These are phyloP conservation scores for Gymnogyps californianus DNA, from an alignment of 2,113 vertebrate species.

Conservation along the genomic window DNA sequence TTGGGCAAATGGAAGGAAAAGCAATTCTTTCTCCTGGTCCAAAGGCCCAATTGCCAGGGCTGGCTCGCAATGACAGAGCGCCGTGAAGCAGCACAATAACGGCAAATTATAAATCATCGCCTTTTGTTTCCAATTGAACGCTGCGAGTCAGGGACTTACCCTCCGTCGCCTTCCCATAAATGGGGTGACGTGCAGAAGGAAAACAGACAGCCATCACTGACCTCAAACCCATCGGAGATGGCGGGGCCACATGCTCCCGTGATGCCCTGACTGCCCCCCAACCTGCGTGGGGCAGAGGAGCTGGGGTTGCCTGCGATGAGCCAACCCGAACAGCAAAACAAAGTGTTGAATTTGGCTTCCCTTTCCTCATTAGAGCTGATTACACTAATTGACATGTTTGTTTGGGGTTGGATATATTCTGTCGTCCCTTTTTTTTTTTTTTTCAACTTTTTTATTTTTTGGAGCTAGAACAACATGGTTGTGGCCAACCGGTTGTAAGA, in stretches of 20 bases:
- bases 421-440: neutral
- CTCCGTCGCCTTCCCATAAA: neutral
- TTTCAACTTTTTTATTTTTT: neutral
- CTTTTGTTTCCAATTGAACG: conserved; percentile 62
- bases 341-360: conserved; percentile 27
- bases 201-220: neutral
- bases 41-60: conserved; percentile 30
- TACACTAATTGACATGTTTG: conserved; percentile 49
- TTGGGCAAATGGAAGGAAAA: conserved; percentile 14
- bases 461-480: neutral
- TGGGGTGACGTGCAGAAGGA: neutral
- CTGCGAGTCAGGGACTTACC: neutral
- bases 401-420: conserved; percentile 26
- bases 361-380: conserved; percentile 46
- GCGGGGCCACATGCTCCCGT: fast-evolving
- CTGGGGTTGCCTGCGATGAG: neutral
- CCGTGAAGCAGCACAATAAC: conserved; percentile 41
- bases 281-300: fast-evolving
- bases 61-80: conserved; percentile 4
- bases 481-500: neutral
- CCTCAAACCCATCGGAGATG: neutral
- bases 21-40: conserved; percentile 4
- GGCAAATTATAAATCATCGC: conserved; percentile 68
- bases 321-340: neutral
- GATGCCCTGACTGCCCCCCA: neutral